Evolutionary conservation across 2,797 vertebrate species (phyloP).

Genomic region (Intellagama lesueurii): DNA sequence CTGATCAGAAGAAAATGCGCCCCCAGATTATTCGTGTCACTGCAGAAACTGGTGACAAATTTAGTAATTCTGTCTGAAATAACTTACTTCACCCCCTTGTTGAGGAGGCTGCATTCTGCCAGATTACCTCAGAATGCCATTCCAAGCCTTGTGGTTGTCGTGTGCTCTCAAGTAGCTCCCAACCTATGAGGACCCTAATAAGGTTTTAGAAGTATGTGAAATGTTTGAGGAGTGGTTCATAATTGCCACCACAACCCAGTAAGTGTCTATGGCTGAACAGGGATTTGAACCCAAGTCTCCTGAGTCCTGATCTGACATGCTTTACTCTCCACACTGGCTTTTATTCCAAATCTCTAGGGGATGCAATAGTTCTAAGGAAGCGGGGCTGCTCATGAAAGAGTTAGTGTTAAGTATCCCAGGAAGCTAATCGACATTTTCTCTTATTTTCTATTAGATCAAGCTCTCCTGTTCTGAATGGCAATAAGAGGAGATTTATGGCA

Average conservation of each 20-base stretch:
- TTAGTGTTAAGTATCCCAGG: background rate
- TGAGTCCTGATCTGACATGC: too few species aligned
- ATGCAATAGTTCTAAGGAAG: background rate
- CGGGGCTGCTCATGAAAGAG: background rate
- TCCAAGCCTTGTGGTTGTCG: too few species aligned
- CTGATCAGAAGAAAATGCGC: background rate
- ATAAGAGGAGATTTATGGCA: conserved; percentile 58
- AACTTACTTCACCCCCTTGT: background rate
- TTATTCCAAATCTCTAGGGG: background rate
- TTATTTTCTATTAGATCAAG: conserved; percentile 58
- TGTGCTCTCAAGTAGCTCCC: background rate
- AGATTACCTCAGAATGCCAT: background rate
- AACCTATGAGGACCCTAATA: too few species aligned
- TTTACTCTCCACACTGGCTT: too few species aligned
- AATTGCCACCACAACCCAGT: too few species aligned
- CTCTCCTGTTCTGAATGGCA: conserved; percentile 56
- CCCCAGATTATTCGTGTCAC: background rate
- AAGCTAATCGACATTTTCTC: conserved; percentile 13
- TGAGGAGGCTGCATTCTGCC: background rate
- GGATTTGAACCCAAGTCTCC: too few species aligned
- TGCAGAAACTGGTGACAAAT: background rate
- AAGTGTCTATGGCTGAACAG: too few species aligned
- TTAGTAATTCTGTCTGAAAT: background rate
- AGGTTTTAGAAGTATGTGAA: too few species aligned
- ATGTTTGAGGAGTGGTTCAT: too few species aligned